phyloP scores from a whole-genome alignment of 2,113 vertebrate genomes.

The Lagopus muta region DNA sequence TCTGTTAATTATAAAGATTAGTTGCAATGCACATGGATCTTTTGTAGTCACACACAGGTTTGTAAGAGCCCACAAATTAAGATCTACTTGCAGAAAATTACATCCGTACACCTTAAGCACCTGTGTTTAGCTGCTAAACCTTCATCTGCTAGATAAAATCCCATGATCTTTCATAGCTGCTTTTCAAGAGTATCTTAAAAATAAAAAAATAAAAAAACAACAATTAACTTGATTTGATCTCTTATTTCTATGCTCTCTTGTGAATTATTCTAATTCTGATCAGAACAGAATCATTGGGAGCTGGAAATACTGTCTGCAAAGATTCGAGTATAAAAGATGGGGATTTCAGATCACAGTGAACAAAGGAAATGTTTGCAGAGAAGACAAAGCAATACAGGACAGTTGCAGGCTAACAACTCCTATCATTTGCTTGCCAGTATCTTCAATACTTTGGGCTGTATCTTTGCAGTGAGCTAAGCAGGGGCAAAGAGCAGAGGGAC shows the following conservation, averaged over 20 bases:
- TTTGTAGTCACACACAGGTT: not conserved
- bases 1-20: conserved; percentile 16
- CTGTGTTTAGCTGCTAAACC: not conserved
- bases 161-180: not conserved
- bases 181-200: not conserved
- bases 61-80: not conserved
- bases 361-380: not conserved
- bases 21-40: not conserved
- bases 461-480: not conserved
- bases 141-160: not conserved
- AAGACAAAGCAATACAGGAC: not conserved
- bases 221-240: not conserved
- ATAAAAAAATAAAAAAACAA: not conserved
- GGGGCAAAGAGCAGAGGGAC: not conserved
- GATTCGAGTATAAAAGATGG: not conserved
- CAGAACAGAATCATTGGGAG: not conserved
- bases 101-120: not conserved
- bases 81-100: conserved; percentile 18
- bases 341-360: not conserved
- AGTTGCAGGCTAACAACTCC: not conserved
- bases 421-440: not conserved
- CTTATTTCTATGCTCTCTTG: not conserved
- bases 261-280: not conserved
- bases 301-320: not conserved
- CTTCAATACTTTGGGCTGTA: not conserved